Base-by-base conservation (phyloP, 2,888 invertebrate species). In the Clepsis dumicolana region DNA sequence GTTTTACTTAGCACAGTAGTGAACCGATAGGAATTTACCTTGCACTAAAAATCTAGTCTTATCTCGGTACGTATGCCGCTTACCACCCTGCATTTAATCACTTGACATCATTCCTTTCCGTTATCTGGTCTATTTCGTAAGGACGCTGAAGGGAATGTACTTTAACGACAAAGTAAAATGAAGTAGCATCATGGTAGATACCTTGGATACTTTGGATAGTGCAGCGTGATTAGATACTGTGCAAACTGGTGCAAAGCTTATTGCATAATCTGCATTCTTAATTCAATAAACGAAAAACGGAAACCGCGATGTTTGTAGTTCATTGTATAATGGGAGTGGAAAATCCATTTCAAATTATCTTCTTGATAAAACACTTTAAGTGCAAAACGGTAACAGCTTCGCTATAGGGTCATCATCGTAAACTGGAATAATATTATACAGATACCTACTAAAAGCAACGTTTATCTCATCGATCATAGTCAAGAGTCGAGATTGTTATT, bases 51-150 rank as follows among this genome's bases (percentile, higher is more conserved):
- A 27, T 27, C 16, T 53, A 38, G 38, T 38, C 18, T 66, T 66
- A 66, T 66, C 61, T 66, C n/a, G 48, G 25, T 48, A 29, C 21
- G 54, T 21, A 24, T 10, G 32, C 24, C 21, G n/a, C 44, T 16
- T 44, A 18, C 18, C 44, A 44, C 24, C 41, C 44, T 32, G 29
- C 54, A 4, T 61, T 59, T 63, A 61, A 63, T 62, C 52, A 56
- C 57, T 21, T 61, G 65, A 53, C 61, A 67, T 66, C 50, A 66
- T 71, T 72, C 41, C 56, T 35, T 18, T 54, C 41, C 62, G 73
- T 75, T 77, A 79, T 78, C 78, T 75, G 65, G 32, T 35, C 29
- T 35, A 59, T 80, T 77, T 75, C 73, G 75, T 76, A 80, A 79
- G 76, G 70, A 72, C 73, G 70, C 72, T 27, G 75, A 76, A 76